These are phyloP conservation scores for Noctua pronuba DNA, from an alignment of 2,888 invertebrate species.

Conservation along the genomic window DNA sequence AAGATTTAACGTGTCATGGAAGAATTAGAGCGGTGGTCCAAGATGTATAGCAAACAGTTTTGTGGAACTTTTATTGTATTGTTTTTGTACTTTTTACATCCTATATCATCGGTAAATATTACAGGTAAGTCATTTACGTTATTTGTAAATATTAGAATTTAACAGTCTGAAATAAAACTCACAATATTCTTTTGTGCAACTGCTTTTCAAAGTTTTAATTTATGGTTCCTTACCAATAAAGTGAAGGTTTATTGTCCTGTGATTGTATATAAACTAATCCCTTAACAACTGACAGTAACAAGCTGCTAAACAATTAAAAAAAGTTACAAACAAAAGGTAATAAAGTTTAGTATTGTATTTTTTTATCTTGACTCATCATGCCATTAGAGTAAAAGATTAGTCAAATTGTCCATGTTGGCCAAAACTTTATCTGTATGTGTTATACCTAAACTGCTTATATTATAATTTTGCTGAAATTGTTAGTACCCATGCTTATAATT, in stretches of 20 bases:
- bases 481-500: too few relatives aligned
- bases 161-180: not conserved
- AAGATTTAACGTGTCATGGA: conserved; percentile 82
- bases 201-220: conserved; percentile 22
- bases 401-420: not conserved
- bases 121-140: conserved; percentile 76
- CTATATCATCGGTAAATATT: conserved; percentile 75
- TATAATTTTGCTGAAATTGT: not conserved
- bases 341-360: too few relatives aligned
- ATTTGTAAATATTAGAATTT: not conserved
- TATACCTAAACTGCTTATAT: not conserved
- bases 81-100: conserved; percentile 66
- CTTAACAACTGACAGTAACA: too few relatives aligned
- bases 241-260: not conserved
- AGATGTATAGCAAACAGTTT: conserved; percentile 80
- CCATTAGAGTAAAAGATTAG: not conserved
- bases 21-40: conserved; percentile 86
- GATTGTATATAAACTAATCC: not conserved
- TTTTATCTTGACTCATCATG: not conserved
- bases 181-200: conserved; percentile 30
- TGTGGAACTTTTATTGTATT: conserved; percentile 75
- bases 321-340: not conserved
- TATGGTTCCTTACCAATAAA: not conserved
- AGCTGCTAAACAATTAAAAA: not conserved
- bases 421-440: not conserved